Evolutionary conservation across 2,113 vertebrate species (phyloP).

Genomic region (Eulacestoma nigropectus): DNA sequence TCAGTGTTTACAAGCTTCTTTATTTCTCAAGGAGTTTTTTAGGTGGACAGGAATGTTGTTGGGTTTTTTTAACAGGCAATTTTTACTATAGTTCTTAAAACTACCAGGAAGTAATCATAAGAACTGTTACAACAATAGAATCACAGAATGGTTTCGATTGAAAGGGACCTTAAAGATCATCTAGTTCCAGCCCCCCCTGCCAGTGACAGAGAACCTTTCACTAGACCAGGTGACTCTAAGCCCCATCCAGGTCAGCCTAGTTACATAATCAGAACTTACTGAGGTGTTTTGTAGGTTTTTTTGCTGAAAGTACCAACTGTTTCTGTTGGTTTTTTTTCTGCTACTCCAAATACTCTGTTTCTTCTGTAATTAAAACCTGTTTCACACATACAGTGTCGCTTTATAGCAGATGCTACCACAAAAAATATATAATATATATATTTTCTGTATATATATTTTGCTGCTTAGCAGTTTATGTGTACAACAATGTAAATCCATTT

Average conservation of each 20-base stretch:
- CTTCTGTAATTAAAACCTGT: neutral
- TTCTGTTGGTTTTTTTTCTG: neutral
- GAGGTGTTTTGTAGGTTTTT: neutral
- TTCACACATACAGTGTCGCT: neutral
- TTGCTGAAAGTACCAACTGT: neutral
- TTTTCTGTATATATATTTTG: neutral
- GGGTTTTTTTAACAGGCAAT: neutral
- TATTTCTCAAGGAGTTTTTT: neutral
- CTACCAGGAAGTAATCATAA: neutral
- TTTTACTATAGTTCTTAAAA: neutral
- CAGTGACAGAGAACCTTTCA: neutral
- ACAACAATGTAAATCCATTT: neutral
- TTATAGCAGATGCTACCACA: neutral
- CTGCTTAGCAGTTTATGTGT: neutral
- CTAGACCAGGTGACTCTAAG: neutral
- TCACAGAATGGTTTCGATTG: neutral
- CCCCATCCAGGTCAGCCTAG: neutral
- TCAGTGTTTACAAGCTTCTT: neutral
- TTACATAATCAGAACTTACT: neutral
- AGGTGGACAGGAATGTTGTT: neutral
- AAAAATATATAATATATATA: neutral
- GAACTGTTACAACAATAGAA: neutral
- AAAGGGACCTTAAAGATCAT: neutral
- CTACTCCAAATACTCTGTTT: neutral
- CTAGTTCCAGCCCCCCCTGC: fast-evolving